Evolutionary conservation across 2,888 invertebrate species (phyloP).

Genomic region (Athalia rosae): DNA sequence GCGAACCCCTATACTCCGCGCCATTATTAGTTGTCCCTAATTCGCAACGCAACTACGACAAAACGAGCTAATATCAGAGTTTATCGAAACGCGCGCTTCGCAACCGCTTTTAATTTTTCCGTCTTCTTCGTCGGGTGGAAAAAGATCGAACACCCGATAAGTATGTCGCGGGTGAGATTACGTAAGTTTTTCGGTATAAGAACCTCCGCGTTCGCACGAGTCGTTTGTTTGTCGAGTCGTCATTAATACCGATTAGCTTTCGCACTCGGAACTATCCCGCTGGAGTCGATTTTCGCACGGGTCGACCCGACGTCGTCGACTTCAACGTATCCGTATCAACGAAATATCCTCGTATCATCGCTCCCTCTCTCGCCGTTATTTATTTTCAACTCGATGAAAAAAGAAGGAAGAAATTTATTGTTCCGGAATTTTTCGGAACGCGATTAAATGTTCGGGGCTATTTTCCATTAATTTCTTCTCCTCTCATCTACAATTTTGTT

Average conservation of each 20-base stretch:
- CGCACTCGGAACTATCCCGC: neutral
- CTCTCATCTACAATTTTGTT: no score
- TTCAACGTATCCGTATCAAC: no score
- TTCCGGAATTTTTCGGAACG: no score
- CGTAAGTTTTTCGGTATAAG: neutral
- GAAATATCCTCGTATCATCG: no score
- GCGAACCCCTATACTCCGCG: neutral
- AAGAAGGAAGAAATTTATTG: no score
- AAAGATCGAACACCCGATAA: no score
- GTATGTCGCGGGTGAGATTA: neutral
- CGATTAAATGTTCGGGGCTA: no score
- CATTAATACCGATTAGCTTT: slow-evolving; percentile 34
- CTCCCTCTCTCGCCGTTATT: no score
- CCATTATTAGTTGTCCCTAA: slow-evolving; percentile 23
- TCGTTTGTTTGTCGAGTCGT: slow-evolving; percentile 13
- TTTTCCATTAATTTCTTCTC: no score
- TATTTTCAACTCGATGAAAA: no score
- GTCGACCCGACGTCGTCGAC: neutral
- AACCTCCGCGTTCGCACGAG: neutral
- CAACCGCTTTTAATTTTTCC: no score
- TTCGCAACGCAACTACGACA: slow-evolving; percentile 15
- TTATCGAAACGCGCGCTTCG: neutral
- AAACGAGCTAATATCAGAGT: slow-evolving; percentile 1
- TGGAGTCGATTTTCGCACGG: slow-evolving; percentile 7
- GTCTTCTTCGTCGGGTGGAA: no score